A percentile compares a stretch with the other conserved stretches of the same genome.
Conservation (phyloP, 2,797 vertebrate genomes). For the Todus mexicanus region DNA sequence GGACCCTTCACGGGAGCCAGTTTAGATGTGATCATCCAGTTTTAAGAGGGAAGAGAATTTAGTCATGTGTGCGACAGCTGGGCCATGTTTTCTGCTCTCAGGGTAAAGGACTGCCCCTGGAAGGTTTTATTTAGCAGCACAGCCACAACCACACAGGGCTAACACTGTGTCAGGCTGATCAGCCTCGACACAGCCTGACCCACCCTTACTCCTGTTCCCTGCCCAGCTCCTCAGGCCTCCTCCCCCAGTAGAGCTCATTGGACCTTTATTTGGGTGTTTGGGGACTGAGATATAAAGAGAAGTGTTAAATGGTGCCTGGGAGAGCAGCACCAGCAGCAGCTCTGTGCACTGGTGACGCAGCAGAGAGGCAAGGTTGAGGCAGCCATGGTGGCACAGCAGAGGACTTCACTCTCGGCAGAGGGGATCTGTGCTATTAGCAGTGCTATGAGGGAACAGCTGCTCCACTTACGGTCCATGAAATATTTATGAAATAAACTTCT, state of each 20-base stretch:
- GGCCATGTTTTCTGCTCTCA: not conserved
- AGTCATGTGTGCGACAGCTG: not conserved
- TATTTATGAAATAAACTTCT: constrained; percentile 13
- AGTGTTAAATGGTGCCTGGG: not conserved
- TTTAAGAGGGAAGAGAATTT: not conserved
- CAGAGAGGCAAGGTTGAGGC: not conserved
- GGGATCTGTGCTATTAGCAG: not conserved
- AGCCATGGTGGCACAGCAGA: fast-evolving
- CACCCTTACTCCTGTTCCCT: fast-evolving
- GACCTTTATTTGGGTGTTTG: not conserved
- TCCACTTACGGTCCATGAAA: not conserved
- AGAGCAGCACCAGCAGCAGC: not conserved
- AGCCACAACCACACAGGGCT: fast-evolving
- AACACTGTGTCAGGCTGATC: not conserved
- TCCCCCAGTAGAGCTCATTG: not conserved
- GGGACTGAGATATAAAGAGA: not conserved
- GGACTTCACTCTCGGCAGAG: fast-evolving
- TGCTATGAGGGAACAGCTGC: not conserved
- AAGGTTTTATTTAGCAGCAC: not conserved
- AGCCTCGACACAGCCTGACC: not conserved
- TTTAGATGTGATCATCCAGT: not conserved
- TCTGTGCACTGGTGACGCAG: not conserved
- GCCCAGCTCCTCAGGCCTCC: not conserved
- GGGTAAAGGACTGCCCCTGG: not conserved
- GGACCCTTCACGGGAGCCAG: not conserved